Base-by-base conservation (phyloP, 2,797 vertebrate genomes). In the Scomberomorus guttatus region DNA sequence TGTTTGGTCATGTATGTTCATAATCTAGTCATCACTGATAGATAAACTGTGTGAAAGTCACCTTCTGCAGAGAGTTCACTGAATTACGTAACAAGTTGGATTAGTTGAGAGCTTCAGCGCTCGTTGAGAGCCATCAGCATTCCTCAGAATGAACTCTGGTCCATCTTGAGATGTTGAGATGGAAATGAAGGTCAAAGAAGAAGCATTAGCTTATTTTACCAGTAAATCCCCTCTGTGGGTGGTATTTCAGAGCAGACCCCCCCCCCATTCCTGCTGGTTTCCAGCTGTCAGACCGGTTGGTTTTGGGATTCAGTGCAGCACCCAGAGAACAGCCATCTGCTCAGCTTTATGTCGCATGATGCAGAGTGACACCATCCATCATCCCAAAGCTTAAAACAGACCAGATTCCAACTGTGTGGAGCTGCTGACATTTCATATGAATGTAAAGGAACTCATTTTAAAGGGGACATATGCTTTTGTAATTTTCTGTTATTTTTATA, bases 241-340 rank as follows among this genome's bases (percentile, higher is more conserved):
- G 85, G 61, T 51, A 65, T 87, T 42, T 13, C 39, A 42, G 37
- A 37, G 37, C 11, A 37, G 12, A 22, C n/a, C 77, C 29, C 4
- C 27, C 29, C 17, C 34, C 39, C 15, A 27, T 22, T 68, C 75
- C 56, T 60, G 56, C 55, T 73, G 65, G 11, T 71, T 71, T 85
- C 63, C 86, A 77, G 82, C 73, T 86, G 75, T 83, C 80, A 48
- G 48, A 68, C 29, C 13, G 22, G 61, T 75, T 65, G 58, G 52
- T 63, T 63, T 69, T 18, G 0, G 44, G 37, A 76, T 72, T 74
- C 29, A 18, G 48, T 27, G 25, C 8, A 60, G 46, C 56, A 71
- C 29, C 55, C 50, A 6, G 80, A 66, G 55, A 68, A 57, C 24
- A 11, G 12, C 63, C 80, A 77, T 79, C 79, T 85, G 79, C 80